Conservation (phyloP, 2,888 invertebrate species). For the Pachydiplax longipennis region DNA sequence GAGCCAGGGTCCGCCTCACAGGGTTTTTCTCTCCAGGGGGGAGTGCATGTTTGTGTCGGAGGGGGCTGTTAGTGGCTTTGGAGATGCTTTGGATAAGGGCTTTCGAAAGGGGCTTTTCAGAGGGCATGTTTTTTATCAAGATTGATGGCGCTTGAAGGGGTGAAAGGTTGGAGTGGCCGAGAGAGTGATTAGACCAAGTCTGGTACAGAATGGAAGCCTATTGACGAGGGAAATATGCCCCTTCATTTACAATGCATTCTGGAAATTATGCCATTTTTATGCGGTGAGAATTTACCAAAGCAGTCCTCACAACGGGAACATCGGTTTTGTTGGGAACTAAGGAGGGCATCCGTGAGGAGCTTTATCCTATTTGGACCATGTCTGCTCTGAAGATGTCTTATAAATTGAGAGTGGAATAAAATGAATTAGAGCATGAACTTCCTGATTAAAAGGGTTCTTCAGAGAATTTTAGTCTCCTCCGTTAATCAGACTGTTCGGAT, state of each 20-base stretch:
- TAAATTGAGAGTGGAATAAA: too few species aligned
- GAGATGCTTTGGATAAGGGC: constrained; percentile 26
- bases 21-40: neutral
- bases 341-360: too few species aligned
- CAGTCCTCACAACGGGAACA: too few species aligned
- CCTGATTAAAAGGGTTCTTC: too few species aligned
- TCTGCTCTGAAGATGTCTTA: too few species aligned
- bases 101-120: constrained; percentile 16
- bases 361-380: too few species aligned
- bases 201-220: neutral
- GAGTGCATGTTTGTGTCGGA: neutral
- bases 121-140: constrained; percentile 40
- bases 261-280: neutral
- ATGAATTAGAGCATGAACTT: too few species aligned
- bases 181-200: neutral
- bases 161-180: neutral
- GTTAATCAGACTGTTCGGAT: too few species aligned
- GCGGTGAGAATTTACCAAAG: neutral
- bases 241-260: neutral
- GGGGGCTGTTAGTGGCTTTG: neutral
- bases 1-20: neutral
- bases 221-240: neutral
- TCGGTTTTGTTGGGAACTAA: too few species aligned
- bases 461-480: too few species aligned
- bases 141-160: constrained; percentile 32